Evolutionary conservation across 2,888 invertebrate species (phyloP), one percentile per base, ranked within the genome.

Genomic region (Anaspis maculata): DNA sequence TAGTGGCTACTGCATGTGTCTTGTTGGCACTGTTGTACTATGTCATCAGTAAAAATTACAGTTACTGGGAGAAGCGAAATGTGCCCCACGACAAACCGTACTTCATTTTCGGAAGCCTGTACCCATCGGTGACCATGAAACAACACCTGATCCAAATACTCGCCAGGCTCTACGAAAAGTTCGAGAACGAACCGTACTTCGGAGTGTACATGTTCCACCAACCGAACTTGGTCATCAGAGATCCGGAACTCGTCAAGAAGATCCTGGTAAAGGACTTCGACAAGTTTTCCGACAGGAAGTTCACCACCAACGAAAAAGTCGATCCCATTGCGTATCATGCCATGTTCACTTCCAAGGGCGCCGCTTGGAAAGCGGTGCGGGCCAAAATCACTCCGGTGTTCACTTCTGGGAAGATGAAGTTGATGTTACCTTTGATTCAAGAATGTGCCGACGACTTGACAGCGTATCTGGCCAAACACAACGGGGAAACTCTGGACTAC

Each of bases 401-500:
- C 45, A 69, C 72, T 1, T 64, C 68, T 1, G 71, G 70, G 10
- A 74, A 73, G 49, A 57, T 75, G 39, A 71, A 67, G 45, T 56
- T 56, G 30, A 71, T 73, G 71, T 59, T 68, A 11, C 62, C 62
- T 0, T 53, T 70, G 13, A 66, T 72, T 51, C 45, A 59, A 22
- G 62, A 66, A 25, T 66, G 62, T 15, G 59, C 61, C 1, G 39
- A 51, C 21, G 48, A 57, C 27, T 46, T 64, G 10, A 38, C 45
- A 3, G 34, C 38, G 3, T 51, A 54, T 30, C 25, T 61, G 3
- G 24, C 16, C 5, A 26, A 39, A 9, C 13, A 11, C 3, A 4
- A 7, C 3, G 38, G 36, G 13, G 9, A 33, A 12, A 31, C 25
- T 29, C 4, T 40, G 10, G 37, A 44, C 12, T 19, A 37, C 1